Evolutionary conservation across 1,140 invertebrate genomes (phyloP), one percentile per base, ranked within the genome.

Genomic region (Drosophila oshimai): DNA sequence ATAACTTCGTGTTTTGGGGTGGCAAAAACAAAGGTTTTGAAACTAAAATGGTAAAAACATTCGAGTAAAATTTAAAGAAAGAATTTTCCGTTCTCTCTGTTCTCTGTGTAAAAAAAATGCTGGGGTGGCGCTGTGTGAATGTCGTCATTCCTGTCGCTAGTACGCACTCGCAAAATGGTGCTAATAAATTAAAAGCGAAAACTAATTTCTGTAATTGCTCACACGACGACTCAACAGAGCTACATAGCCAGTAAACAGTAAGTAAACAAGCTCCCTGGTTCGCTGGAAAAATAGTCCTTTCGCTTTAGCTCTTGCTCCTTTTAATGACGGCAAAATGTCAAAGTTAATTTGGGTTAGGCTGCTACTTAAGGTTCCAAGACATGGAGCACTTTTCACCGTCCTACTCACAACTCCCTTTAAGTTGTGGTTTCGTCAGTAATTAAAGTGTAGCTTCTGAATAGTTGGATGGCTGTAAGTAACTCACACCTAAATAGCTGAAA

Each of bases 101-200:
- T n/a, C n/a, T n/a, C n/a, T n/a, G n/a, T n/a, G n/a, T n/a, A n/a
- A n/a, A n/a, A n/a, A n/a, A n/a, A n/a, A n/a, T n/a, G n/a, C 54
- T 57, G 36, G 54, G 54, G 34, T 51, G 29, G 51, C 54, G 34
- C 22, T 28, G 36, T 13, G 7, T 37, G 36, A 15, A 12, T 22
- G 46, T 33, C 46, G 37, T 6, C 24, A 29, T 24, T 42, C 15
- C 47, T 81, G 71, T 75, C 67, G 78, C 78, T 78, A 81, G 81
- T 83, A 83, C 73, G 50, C 60, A 57, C 73, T 76, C 77, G 78
- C 78, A 73, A 77, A 83, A 83, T 83, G 73, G 77, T 58, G 69
- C 69, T 83, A 83, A 83, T 83, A 83, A 83, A 83, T 83, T 83
- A 81, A 81, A 81, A 83, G 77, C 73, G 78, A 81, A 76, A 83